A percentile compares a stretch with the other conserved stretches of the same genome.
phyloP scores from a whole-genome alignment of 2,797 vertebrate species.

The Ctenopoma multispine region DNA sequence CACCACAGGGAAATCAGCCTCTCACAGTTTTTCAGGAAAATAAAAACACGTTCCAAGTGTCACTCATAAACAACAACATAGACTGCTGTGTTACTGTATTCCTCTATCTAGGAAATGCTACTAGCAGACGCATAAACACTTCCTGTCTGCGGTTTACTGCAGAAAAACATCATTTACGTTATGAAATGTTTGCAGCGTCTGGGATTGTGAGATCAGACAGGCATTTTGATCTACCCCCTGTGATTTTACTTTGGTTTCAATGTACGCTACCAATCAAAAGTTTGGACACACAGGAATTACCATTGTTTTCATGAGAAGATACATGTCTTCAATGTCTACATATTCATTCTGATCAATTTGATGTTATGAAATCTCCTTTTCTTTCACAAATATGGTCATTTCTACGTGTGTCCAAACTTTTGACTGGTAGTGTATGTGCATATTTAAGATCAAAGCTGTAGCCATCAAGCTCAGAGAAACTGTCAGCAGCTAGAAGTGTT shows the following conservation, averaged over 20 bases:
- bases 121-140: constrained; percentile 20
- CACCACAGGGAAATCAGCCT: constrained; percentile 69
- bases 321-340: no score
- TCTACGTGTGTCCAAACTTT: no score
- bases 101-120: constrained; percentile 10
- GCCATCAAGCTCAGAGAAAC: neutral
- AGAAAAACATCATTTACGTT: neutral
- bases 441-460: constrained; percentile 13
- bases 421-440: neutral
- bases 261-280: no score
- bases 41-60: constrained; percentile 31
- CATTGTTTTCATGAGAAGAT: no score
- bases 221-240: neutral
- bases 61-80: constrained; percentile 43
- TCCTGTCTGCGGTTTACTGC: constrained; percentile 20
- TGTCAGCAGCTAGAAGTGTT: constrained; percentile 11
- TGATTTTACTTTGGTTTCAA: constrained; percentile 4
- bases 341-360: no score
- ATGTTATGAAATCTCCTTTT: no score
- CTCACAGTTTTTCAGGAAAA: constrained; percentile 40
- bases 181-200: neutral
- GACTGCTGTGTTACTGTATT: constrained; percentile 13
- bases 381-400: no score
- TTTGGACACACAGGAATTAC: no score
- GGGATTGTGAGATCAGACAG: neutral